Conservation (phyloP, 1,140 invertebrate genomes). For the Gonioctena quinquepunctata region DNA sequence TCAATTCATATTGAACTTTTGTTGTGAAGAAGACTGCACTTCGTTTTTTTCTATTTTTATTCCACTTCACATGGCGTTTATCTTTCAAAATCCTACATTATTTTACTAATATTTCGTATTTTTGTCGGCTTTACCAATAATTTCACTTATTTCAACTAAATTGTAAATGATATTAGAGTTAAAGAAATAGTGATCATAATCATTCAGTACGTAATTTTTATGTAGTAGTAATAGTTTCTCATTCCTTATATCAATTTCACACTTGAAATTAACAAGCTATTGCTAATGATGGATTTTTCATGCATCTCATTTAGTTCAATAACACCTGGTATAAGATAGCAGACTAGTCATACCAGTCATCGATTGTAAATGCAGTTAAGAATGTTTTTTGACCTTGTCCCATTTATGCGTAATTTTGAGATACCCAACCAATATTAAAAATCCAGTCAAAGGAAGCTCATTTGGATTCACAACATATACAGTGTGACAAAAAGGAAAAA, state of each 20-base stretch:
- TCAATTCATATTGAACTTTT: too few species aligned
- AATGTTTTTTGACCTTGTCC: not conserved
- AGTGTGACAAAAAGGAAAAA: not conserved
- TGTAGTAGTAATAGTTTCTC: too few species aligned
- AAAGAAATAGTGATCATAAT: too few species aligned
- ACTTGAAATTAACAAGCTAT: not conserved
- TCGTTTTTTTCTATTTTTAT: too few species aligned
- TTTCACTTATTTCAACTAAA: too few species aligned
- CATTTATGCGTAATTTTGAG: not conserved
- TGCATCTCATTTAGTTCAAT: not conserved
- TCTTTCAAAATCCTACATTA: too few species aligned
- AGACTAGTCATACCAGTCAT: not conserved
- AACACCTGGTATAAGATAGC: not conserved
- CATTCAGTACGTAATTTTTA: too few species aligned
- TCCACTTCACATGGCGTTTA: too few species aligned
- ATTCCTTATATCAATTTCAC: not conserved
- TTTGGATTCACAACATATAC: not conserved
- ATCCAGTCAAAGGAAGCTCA: not conserved
- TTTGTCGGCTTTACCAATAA: too few species aligned
- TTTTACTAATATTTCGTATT: too few species aligned
- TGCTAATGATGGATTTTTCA: not conserved
- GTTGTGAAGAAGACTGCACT: too few species aligned
- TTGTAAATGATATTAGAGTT: too few species aligned
- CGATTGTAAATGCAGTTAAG: not conserved
- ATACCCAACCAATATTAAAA: not conserved